Percentiles rank a stretch among this genome's conserved stretches.
These are phyloP conservation scores for Anaspis maculata DNA, from an alignment of 2,888 invertebrate genomes.

Conservation along the genomic window DNA sequence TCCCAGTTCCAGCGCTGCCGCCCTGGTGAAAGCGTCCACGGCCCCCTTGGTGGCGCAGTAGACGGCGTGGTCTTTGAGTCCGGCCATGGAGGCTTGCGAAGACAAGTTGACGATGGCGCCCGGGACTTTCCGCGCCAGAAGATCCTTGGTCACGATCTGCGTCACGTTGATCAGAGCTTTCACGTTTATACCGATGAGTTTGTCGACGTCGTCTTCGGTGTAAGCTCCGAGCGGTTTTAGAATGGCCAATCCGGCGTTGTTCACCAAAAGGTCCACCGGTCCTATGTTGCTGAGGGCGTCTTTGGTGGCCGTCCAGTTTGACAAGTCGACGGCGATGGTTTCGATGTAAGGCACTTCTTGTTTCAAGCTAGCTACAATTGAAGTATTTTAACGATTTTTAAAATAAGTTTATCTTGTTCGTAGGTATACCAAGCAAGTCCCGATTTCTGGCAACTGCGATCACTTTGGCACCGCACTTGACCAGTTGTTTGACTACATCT, in stretches of 20 bases:
- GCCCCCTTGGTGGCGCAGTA: slow-evolving; percentile 88
- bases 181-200: slow-evolving; percentile 69
- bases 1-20: slow-evolving; percentile 82
- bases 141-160: slow-evolving; percentile 68
- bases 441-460: slow-evolving; percentile 66
- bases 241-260: neutral
- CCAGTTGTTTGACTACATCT: slow-evolving; percentile 58
- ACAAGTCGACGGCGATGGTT: slow-evolving; percentile 60
- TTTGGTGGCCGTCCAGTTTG: slow-evolving; percentile 64
- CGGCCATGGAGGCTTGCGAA: slow-evolving; percentile 73
- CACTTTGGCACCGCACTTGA: slow-evolving; percentile 59
- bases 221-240: neutral
- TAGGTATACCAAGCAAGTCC: too few species aligned
- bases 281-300: slow-evolving; percentile 46
- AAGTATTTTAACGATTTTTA: too few species aligned
- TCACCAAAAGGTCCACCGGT: slow-evolving; percentile 50
- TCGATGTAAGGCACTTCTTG: slow-evolving; percentile 55
- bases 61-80: slow-evolving; percentile 64
- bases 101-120: slow-evolving; percentile 88
- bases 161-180: slow-evolving; percentile 80
- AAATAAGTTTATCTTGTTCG: too few species aligned
- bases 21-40: slow-evolving; percentile 73
- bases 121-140: slow-evolving; percentile 59
- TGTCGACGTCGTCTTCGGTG: slow-evolving; percentile 41
- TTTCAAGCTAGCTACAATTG: too few species aligned